These are phyloP conservation scores for Sitophilus oryzae DNA, from an alignment of 1,140 invertebrate species.

Conservation along the genomic window DNA sequence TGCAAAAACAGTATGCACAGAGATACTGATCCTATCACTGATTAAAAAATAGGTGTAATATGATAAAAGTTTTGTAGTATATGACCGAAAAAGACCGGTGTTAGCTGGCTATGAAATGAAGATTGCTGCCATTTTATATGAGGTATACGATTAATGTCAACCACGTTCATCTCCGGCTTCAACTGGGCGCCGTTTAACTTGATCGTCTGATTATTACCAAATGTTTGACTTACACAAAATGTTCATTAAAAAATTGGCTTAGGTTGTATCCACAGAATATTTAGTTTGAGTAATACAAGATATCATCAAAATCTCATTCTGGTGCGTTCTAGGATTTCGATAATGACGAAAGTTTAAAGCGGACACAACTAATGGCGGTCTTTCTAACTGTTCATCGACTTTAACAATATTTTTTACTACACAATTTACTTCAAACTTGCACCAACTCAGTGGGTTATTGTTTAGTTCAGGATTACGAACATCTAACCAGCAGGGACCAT, in stretches of 20 bases:
- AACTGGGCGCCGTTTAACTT: too few species aligned
- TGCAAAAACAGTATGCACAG: too few species aligned
- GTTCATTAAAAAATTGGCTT: conserved; percentile 71
- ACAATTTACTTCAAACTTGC: conserved; percentile 70
- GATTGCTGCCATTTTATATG: too few species aligned
- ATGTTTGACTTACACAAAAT: conserved; percentile 62
- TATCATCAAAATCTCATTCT: conserved; percentile 84
- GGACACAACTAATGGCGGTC: conserved; percentile 74
- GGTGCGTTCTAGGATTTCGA: conserved; percentile 68
- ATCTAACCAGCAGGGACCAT: conserved; percentile 95
- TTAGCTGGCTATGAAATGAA: too few species aligned
- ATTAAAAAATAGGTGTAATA: too few species aligned
- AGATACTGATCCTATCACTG: too few species aligned
- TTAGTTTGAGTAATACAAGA: conserved; percentile 71
- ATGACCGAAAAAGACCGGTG: too few species aligned
- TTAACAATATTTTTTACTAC: conserved; percentile 53
- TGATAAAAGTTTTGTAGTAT: too few species aligned
- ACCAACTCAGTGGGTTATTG: conserved; percentile 72
- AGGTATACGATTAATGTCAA: background rate
- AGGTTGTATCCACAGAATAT: conserved; percentile 66
- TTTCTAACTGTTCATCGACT: conserved; percentile 50
- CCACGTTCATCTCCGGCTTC: background rate
- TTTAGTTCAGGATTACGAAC: conserved; percentile 63
- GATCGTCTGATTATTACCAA: background rate
- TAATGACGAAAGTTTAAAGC: conserved; percentile 72